Percentiles rank a stretch among this genome's conserved stretches.
Evolutionary conservation across 2,888 invertebrate species (phyloP).

Genomic region (Cyclophora albipunctata): DNA sequence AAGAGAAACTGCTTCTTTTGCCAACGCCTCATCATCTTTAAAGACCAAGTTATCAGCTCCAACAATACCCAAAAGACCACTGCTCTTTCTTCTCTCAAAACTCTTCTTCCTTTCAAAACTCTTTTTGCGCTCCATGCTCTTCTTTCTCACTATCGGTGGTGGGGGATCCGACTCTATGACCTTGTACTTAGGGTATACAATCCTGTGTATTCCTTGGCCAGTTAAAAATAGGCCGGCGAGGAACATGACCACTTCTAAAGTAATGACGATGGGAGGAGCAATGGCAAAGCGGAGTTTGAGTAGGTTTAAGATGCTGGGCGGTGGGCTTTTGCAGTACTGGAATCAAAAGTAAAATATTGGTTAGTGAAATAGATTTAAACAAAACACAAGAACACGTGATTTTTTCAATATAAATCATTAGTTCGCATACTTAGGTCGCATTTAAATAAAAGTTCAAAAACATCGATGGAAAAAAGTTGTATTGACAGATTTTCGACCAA

Average conservation of each 20-base stretch:
- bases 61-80: slow-evolving; percentile 31
- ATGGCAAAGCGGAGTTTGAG: slow-evolving; percentile 66
- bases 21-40: slow-evolving; percentile 39
- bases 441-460: no score
- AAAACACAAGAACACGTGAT: no score
- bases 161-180: slow-evolving; percentile 28
- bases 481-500: no score
- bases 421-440: no score
- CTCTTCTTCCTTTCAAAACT: slow-evolving; percentile 20
- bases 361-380: not conserved
- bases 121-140: slow-evolving; percentile 22
- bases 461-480: no score
- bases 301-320: slow-evolving; percentile 52
- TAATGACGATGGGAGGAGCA: slow-evolving; percentile 66
- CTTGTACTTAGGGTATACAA: slow-evolving; percentile 49
- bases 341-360: slow-evolving; percentile 9
- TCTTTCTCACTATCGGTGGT: slow-evolving; percentile 23
- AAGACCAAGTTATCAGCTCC: slow-evolving; percentile 41
- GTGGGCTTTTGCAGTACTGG: slow-evolving; percentile 56
- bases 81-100: slow-evolving; percentile 33
- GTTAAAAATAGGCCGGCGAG: slow-evolving; percentile 61
- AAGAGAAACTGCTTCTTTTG: slow-evolving; percentile 52
- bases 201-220: slow-evolving; percentile 46
- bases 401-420: no score
- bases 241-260: slow-evolving; percentile 57